phyloP scores from a whole-genome alignment of 2,888 invertebrate genomes.

The Ennomos fuscantarius region DNA sequence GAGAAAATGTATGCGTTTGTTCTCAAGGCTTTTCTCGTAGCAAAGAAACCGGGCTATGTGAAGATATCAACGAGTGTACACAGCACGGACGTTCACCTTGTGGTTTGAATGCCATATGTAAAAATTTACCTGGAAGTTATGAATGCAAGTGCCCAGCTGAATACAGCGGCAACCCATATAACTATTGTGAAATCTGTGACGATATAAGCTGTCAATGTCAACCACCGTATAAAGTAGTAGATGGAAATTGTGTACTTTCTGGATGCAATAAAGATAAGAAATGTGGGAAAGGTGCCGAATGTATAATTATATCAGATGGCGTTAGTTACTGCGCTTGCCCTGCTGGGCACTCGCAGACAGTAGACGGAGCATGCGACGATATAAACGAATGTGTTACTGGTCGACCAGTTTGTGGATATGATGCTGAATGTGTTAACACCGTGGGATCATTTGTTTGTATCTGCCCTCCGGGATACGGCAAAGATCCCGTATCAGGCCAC shows the following conservation, averaged over 20 bases:
- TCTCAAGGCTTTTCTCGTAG: conserved; percentile 94
- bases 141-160: conserved; percentile 96
- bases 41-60: conserved; percentile 89
- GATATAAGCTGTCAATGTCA: conserved; percentile 94
- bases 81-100: conserved; percentile 92
- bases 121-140: conserved; percentile 96
- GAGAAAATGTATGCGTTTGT: conserved; percentile 94
- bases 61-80: conserved; percentile 94
- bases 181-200: conserved; percentile 93
- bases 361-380: conserved; percentile 93
- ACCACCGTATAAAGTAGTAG: conserved; percentile 93
- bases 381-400: conserved; percentile 93
- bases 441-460: conserved; percentile 91
- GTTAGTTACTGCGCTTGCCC: conserved; percentile 97
- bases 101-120: conserved; percentile 95
- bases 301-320: conserved; percentile 94
- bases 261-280: conserved; percentile 92
- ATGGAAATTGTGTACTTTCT: conserved; percentile 93
- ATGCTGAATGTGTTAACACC: conserved; percentile 93
- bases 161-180: conserved; percentile 95
- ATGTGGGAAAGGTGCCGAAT: conserved; percentile 95
- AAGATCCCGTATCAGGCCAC: conserved; percentile 92
- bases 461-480: conserved; percentile 92
- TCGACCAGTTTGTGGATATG: conserved; percentile 92
- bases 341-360: conserved; percentile 90